Evolutionary conservation across 2,113 vertebrate genomes (phyloP), one percentile per base, ranked within the genome.

Genomic region (Perca fluviatilis): DNA sequence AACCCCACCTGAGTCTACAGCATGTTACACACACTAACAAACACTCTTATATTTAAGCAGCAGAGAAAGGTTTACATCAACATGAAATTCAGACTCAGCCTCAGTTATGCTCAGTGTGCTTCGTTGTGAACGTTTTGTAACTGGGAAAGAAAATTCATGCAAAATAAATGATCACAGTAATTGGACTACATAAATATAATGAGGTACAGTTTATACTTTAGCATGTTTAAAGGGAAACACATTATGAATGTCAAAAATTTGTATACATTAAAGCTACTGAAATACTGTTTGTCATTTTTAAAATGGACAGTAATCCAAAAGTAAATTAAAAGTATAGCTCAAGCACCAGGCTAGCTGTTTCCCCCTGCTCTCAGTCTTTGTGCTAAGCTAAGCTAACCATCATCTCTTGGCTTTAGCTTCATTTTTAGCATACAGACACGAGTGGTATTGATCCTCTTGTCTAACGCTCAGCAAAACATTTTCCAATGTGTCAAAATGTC

Each of bases 1-100:
- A 85, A 78, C 73, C 78, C 53, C 65, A 50, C 18, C 68, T 84
- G 64, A 85, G 73, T 84, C 58, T 64, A 67, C 63, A 86, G 82
- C 74, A 67, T 61, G 63, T 43, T 51, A 43, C 40, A 36, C 74
- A 79, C 0, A 65, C 46, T 58, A 79, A 30, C 49, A 78, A 60
- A 40, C 84, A 54, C 69, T 79, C 23, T 67, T 51, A 40, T 57
- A 27, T 54, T 33, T 3, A 64, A 76, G 77, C 13, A 84, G 70
- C 61, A 75, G 3, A 62, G n/a, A 46, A 66, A 81, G 53, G 25
- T 81, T 84, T 47, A 49, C 60, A 6, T 84, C 70, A 49, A 53
- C 76, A 46, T 77, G 49, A 63, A 74, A 40, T 49, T 58, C 58
- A 63, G 1, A 71, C 46, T 23, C 49, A 11, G 36, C 64, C 30